Evolutionary conservation across 2,888 invertebrate species (phyloP), one percentile per base, ranked within the genome.

Genomic region (Tetrapedia diversipes): DNA sequence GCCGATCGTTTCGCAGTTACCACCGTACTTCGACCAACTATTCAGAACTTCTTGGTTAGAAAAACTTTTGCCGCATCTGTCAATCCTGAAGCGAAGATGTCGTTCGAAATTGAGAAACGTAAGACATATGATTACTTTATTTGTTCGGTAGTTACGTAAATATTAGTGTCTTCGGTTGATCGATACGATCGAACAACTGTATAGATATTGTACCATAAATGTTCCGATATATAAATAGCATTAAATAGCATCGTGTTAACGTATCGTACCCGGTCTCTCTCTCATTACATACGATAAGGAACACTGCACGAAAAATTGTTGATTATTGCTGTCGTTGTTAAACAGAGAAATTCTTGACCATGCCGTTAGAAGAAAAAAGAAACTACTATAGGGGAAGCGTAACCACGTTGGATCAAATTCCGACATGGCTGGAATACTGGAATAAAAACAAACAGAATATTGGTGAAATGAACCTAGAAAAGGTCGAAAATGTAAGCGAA

Each of bases 401-500:
- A 64, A 89, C 92, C 24, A 91, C 89, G 41, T 67, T 93, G 2
- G 90, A 93, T 47, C 87, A 92, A 75, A 91, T 95, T 63, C 92
- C 93, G 45, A 92, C 94, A 24, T 95, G 95, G 95, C 85, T 88
- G 51, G 91, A 92, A 74, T 94, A 94, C 83, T 92, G 92, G 64
- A 75, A 89, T 22, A 89, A 86, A 45, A 85, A 91, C 74, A 89
- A 91, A 86, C 86, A 92, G 79, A 90, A 91, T 81, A 90, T 92
- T 71, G 82, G 92, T 43, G 75, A 89, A 37, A 64, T 49, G 7
- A 71, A 61, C 4, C 29, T 73, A 2, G 86, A 87, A 29, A 77
- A 83, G 24, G 57, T 61, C 11, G 87, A 89, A 19, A 87, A 80
- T 51, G 84, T 88, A 6, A 78, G 83, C 16, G 53, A 74, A 39